A percentile compares a stretch with the other conserved stretches of the same genome.
Evolutionary conservation across 2,888 invertebrate species (phyloP).

Genomic region (Conus canariensis): DNA sequence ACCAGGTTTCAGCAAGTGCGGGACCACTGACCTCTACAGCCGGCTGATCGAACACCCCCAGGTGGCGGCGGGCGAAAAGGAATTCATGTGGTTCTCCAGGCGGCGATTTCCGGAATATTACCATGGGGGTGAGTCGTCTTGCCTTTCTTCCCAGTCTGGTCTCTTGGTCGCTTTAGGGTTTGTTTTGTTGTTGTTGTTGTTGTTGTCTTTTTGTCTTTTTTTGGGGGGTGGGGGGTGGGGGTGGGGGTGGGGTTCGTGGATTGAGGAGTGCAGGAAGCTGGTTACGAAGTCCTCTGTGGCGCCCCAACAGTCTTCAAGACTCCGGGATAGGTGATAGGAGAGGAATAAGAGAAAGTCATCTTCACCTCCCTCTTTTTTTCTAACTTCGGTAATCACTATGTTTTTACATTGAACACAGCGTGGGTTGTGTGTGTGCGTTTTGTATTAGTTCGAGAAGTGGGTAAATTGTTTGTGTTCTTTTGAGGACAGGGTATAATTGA

Average conservation of each 20-base stretch:
- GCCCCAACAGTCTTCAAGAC: too few relatives aligned
- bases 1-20: conserved; percentile 7
- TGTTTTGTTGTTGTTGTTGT: neutral
- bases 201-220: neutral
- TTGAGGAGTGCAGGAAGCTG: too few relatives aligned
- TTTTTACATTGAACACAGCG: too few relatives aligned
- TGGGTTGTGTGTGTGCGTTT: neutral
- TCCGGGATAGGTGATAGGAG: too few relatives aligned
- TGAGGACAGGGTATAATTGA: neutral
- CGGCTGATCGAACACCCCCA: conserved; percentile 24
- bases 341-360: too few relatives aligned
- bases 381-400: too few relatives aligned
- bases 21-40: conserved; percentile 13
- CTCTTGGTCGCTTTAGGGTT: neutral
- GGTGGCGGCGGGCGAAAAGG: neutral
- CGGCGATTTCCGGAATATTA: neutral
- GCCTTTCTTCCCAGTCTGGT: neutral
- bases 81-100: conserved; percentile 25
- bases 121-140: neutral
- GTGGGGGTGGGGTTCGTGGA: too few relatives aligned
- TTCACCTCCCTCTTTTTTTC: too few relatives aligned
- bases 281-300: too few relatives aligned
- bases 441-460: neutral
- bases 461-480: neutral
- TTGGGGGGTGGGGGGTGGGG: too few relatives aligned